Conservation (phyloP, 2,888 invertebrate genomes). For the Himalopsyche japonica region DNA sequence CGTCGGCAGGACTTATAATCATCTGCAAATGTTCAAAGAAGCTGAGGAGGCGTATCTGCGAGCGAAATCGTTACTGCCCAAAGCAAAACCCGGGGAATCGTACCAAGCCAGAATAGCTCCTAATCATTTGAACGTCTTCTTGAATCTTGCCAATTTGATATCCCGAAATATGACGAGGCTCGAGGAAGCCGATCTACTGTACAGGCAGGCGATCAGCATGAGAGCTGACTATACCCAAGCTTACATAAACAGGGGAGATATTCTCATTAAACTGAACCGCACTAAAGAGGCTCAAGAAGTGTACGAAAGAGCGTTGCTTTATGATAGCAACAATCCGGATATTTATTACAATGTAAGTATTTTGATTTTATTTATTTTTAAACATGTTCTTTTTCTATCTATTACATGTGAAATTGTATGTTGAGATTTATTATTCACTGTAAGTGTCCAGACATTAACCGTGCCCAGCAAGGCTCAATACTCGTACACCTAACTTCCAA, state of each 20-base stretch:
- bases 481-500: too few relatives aligned
- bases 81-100: slow-evolving; percentile 90
- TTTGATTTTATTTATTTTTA: not conserved
- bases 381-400: too few relatives aligned
- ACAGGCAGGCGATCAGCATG: slow-evolving; percentile 96
- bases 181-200: slow-evolving; percentile 92
- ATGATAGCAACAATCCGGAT: slow-evolving; percentile 92
- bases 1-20: slow-evolving; percentile 93
- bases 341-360: slow-evolving; percentile 90
- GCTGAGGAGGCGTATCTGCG: slow-evolving; percentile 91
- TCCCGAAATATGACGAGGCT: slow-evolving; percentile 89
- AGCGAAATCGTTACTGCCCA: slow-evolving; percentile 86
- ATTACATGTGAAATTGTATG: too few relatives aligned
- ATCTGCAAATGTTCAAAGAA: slow-evolving; percentile 82
- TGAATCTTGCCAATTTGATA: slow-evolving; percentile 92
- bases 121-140: slow-evolving; percentile 92
- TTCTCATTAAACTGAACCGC: slow-evolving; percentile 91
- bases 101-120: slow-evolving; percentile 96
- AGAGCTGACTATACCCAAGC: slow-evolving; percentile 94
- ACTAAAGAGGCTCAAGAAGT: slow-evolving; percentile 94
- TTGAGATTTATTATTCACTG: too few relatives aligned
- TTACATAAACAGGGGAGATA: slow-evolving; percentile 96
- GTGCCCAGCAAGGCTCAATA: too few relatives aligned
- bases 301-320: slow-evolving; percentile 88
- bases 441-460: too few relatives aligned